Evolutionary conservation across 2,113 vertebrate genomes (phyloP).

Genomic region (Boleophthalmus pectinirostris): DNA sequence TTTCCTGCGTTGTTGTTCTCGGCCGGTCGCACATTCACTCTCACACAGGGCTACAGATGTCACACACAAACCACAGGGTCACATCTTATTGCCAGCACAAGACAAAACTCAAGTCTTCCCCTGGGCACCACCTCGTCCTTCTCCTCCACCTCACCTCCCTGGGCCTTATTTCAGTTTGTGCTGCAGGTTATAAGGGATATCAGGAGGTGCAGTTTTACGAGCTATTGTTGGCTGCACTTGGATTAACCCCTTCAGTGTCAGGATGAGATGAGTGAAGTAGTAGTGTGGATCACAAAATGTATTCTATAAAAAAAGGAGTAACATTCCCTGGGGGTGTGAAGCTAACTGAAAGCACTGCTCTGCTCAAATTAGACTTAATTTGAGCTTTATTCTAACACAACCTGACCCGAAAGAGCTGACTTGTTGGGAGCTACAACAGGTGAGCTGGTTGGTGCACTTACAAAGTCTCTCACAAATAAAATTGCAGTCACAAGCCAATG

Average conservation of each 20-base stretch:
- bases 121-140: constrained; percentile 6
- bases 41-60: constrained; percentile 48
- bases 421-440: no score
- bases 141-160: constrained; percentile 9
- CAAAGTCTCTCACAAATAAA: no score
- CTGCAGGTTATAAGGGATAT: neutral
- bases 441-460: no score
- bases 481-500: no score
- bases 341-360: no score
- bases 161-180: neutral
- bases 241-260: neutral
- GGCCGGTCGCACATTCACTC: constrained; percentile 41
- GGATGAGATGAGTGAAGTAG: neutral
- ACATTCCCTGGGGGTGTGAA: no score
- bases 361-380: no score
- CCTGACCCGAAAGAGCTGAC: no score
- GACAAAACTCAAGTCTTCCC: constrained; percentile 20
- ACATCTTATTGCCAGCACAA: constrained; percentile 45
- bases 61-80: constrained; percentile 45
- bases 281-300: no score
- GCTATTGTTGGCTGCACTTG: neutral
- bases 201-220: neutral
- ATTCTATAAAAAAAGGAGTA: no score
- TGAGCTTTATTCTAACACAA: no score
- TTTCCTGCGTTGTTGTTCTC: constrained; percentile 51